A percentile compares a stretch with the other conserved stretches of the same genome.
Conservation (phyloP, 2,888 invertebrate genomes). For the Branchinecta sandiegonensis region DNA sequence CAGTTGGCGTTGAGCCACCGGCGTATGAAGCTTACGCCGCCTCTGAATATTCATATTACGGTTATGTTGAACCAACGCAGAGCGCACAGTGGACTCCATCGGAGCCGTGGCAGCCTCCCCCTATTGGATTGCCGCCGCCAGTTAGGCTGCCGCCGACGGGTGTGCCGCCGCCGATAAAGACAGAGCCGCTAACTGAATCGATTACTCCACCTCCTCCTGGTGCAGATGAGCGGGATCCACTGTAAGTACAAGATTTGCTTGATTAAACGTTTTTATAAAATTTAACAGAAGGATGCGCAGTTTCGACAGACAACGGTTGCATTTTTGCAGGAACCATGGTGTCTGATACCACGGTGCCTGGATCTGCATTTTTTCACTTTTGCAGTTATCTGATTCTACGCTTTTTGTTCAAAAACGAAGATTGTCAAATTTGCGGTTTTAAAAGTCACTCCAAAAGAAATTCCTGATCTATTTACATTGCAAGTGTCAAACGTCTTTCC, state of each 20-base stretch:
- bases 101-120: slow-evolving; percentile 7
- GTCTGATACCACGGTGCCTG: too few relatives aligned
- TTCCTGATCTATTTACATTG: too few relatives aligned
- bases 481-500: too few relatives aligned
- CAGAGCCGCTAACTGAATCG: not conserved
- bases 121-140: slow-evolving; percentile 13
- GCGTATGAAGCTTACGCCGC: not conserved
- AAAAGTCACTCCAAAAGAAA: too few relatives aligned
- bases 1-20: not conserved
- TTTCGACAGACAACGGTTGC: too few relatives aligned
- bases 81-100: not conserved
- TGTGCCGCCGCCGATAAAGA: not conserved
- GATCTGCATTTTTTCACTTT: too few relatives aligned
- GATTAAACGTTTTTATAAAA: too few relatives aligned
- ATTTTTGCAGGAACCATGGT: too few relatives aligned
- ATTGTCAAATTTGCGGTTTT: too few relatives aligned
- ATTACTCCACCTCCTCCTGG: slow-evolving; percentile 5
- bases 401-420: too few relatives aligned
- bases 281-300: too few relatives aligned
- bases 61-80: slow-evolving; percentile 7
- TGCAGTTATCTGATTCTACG: too few relatives aligned
- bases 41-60: not conserved
- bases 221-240: slow-evolving; percentile 12
- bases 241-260: not conserved
- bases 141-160: not conserved